A percentile compares a stretch with the other conserved stretches of the same genome.
Evolutionary conservation across 2,797 vertebrate genomes (phyloP).

Genomic region (Eupleurogrammus muticus): DNA sequence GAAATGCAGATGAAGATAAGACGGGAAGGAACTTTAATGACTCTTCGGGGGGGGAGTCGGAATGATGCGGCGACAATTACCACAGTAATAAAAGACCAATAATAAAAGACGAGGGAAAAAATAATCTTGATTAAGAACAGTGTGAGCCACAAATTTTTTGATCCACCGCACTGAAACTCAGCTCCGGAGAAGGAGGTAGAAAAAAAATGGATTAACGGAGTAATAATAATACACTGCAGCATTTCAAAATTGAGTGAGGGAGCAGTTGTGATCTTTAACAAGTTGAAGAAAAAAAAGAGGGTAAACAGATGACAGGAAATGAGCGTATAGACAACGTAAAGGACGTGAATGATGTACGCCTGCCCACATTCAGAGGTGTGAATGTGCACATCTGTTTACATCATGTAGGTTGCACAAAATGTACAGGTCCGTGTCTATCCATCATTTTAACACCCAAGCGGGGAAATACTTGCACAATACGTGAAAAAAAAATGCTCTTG

Average conservation of each 20-base stretch:
- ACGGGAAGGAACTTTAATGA: slow-evolving; percentile 43
- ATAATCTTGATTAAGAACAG: slow-evolving; percentile 10
- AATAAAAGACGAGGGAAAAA: background rate
- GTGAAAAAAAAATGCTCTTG: slow-evolving; percentile 3
- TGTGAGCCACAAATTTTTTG: slow-evolving; percentile 21
- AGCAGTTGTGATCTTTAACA: background rate
- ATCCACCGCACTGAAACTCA: slow-evolving; percentile 16
- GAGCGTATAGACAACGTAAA: background rate
- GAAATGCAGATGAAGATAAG: slow-evolving; percentile 44
- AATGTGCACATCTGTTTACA: background rate
- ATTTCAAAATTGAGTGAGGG: background rate
- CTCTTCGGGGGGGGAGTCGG: slow-evolving; percentile 4
- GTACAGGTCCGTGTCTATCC: slow-evolving; percentile 36
- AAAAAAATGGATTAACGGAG: background rate
- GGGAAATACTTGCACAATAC: slow-evolving; percentile 10
- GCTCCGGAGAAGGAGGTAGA: background rate
- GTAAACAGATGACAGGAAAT: background rate
- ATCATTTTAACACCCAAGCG: slow-evolving; percentile 24
- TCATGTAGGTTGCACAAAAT: slow-evolving; percentile 42
- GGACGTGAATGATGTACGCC: background rate
- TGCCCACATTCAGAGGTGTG: slow-evolving; percentile 5
- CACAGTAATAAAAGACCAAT: background rate
- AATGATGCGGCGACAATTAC: slow-evolving; percentile 10
- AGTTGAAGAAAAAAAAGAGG: background rate
- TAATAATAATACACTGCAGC: slow-evolving; percentile 3